A percentile compares a stretch with the other conserved stretches of the same genome.
Conservation (phyloP, 53 echinoderm and acorn worm genomes). For the Hippasteria phrygiana region DNA sequence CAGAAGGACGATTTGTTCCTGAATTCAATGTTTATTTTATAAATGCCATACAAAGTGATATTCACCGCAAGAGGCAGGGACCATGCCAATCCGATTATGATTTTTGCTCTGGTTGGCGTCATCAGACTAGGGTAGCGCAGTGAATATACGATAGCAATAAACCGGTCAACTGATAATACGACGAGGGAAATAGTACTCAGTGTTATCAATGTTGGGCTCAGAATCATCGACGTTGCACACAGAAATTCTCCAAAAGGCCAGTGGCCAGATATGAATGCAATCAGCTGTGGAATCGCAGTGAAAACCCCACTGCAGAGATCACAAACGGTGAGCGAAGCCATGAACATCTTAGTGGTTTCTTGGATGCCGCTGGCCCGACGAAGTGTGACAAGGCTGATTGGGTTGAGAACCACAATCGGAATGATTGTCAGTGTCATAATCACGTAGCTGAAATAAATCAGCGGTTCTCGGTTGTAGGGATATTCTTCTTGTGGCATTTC, state of each 20-base stretch:
- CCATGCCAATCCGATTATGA: background rate
- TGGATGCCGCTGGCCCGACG: slow-evolving; percentile 19
- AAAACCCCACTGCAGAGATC: slow-evolving; percentile 10
- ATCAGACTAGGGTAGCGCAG: slow-evolving; percentile 45
- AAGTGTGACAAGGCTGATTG: slow-evolving; percentile 27
- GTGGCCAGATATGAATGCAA: background rate
- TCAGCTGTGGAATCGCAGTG: background rate
- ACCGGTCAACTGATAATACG: slow-evolving; percentile 41
- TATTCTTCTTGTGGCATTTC: background rate
- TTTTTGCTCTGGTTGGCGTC: slow-evolving; percentile 1
- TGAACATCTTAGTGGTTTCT: slow-evolving; percentile 32
- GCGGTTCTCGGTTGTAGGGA: background rate
- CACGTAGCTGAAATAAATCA: background rate
- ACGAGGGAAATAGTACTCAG: slow-evolving; percentile 10
- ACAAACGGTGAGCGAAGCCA: background rate
- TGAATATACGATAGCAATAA: slow-evolving; percentile 42
- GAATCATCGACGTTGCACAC: background rate
- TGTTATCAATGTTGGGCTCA: background rate
- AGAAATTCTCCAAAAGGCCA: slow-evolving; percentile 12
- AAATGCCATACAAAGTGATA: background rate
- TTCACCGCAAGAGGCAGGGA: background rate
- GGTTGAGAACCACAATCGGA: slow-evolving; percentile 25
- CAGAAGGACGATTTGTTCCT: background rate
- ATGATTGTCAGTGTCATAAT: slow-evolving; percentile 3
- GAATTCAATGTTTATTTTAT: background rate